These are phyloP conservation scores for Alethe diademata DNA, from an alignment of 2,113 vertebrate species.

Conservation along the genomic window DNA sequence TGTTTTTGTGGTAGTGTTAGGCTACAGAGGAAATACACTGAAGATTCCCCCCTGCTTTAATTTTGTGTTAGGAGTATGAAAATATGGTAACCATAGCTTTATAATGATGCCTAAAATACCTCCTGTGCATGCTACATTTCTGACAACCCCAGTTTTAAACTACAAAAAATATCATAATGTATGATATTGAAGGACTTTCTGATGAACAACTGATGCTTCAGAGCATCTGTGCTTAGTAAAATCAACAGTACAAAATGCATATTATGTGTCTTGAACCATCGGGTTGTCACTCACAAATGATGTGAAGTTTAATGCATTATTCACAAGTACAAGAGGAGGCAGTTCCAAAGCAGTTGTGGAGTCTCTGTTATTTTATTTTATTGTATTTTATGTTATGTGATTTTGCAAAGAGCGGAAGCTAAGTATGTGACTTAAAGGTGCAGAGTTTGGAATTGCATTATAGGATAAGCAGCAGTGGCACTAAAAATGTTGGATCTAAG, in stretches of 20 bases:
- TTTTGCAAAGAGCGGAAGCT: background rate
- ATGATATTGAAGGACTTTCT: constrained; percentile 13
- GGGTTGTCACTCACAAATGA: constrained; percentile 20
- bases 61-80: background rate
- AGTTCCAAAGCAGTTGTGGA: constrained; percentile 12
- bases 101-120: background rate
- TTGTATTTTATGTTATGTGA: background rate
- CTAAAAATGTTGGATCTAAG: background rate
- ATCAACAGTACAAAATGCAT: constrained; percentile 18
- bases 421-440: constrained; percentile 15
- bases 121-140: background rate
- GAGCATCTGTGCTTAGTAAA: constrained; percentile 31
- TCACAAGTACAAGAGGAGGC: constrained; percentile 2
- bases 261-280: constrained; percentile 33
- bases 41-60: background rate
- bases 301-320: constrained; percentile 50
- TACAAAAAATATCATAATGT: background rate
- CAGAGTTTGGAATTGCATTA: background rate
- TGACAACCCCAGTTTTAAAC: background rate
- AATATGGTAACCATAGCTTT: background rate
- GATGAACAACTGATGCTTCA: constrained; percentile 33
- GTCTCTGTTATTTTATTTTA: background rate
- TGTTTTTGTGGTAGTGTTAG: background rate
- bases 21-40: background rate
- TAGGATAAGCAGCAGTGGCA: background rate